These are phyloP conservation scores for Girardia tigrina DNA, from an alignment of 2,888 invertebrate species.

Conservation along the genomic window DNA sequence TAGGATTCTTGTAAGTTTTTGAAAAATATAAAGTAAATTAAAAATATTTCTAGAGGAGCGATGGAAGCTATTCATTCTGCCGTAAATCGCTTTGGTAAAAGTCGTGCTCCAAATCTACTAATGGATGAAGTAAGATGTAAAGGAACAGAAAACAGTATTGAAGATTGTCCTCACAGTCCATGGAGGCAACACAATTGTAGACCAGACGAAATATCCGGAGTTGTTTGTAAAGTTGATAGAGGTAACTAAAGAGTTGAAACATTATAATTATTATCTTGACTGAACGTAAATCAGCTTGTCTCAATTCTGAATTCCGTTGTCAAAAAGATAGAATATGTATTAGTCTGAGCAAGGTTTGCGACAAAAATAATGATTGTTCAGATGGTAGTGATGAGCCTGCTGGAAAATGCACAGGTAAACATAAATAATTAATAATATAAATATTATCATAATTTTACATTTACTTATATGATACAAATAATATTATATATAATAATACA, in stretches of 20 bases:
- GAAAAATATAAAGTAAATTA: too few species aligned
- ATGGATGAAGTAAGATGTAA: constrained; percentile 62
- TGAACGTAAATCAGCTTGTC: constrained; percentile 20
- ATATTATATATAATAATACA: too few species aligned
- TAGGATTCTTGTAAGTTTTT: constrained; percentile 35
- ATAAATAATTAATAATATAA: neutral
- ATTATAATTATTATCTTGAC: neutral
- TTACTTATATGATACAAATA: too few species aligned
- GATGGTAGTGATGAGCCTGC: constrained; percentile 44
- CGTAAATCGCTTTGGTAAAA: constrained; percentile 40
- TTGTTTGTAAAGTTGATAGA: constrained; percentile 40
- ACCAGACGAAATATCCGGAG: constrained; percentile 47
- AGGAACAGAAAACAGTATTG: constrained; percentile 60
- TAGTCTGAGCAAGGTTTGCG: constrained; percentile 42
- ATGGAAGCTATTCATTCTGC: neutral
- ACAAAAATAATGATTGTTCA: constrained; percentile 44
- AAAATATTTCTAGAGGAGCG: neutral
- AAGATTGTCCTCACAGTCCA: constrained; percentile 59
- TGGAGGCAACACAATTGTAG: constrained; percentile 65
- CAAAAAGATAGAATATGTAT: constrained; percentile 40
- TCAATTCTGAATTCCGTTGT: constrained; percentile 29
- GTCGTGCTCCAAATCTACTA: constrained; percentile 53
- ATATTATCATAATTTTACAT: too few species aligned
- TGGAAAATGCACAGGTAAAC: constrained; percentile 37
- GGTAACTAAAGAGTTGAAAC: neutral